Conservation (phyloP, 2,113 vertebrate species). For the Pseudolaguvia tuberculata region DNA sequence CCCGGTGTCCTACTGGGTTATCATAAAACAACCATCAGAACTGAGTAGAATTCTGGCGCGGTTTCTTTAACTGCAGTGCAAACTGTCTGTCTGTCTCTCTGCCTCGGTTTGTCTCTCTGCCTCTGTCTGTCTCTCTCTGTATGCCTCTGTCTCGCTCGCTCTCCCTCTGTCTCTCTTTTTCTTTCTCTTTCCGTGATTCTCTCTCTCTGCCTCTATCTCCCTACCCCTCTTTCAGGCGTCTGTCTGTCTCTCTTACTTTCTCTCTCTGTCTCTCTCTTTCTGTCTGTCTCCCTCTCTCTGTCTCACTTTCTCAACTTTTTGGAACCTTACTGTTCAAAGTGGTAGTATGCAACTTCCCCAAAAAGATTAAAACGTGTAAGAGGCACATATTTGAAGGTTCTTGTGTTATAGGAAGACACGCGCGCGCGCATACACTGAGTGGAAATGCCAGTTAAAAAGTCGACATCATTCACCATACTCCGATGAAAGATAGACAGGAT, state of each 20-base stretch:
- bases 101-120: neutral
- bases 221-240: too few species aligned
- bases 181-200: too few species aligned
- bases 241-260: too few species aligned
- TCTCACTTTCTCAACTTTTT: neutral
- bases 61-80: slow-evolving; percentile 8
- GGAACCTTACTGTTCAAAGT: neutral
- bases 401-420: slow-evolving; percentile 4
- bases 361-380: neutral
- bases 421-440: neutral
- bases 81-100: neutral
- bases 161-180: too few species aligned
- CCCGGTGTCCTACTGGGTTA: slow-evolving; percentile 1
- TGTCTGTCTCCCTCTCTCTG: neutral
- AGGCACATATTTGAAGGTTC: neutral
- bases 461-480: slow-evolving; percentile 20
- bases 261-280: neutral
- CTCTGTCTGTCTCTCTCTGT: neutral
- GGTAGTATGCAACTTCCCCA: neutral
- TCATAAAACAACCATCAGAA: slow-evolving; percentile 21
- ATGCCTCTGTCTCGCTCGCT: neutral
- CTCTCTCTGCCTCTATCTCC: neutral
- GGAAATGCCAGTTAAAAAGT: slow-evolving; percentile 32
- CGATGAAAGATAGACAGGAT: slow-evolving; percentile 38
- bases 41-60: neutral